Evolutionary conservation across 2,797 vertebrate species (phyloP).

Genomic region (Propithecus perrieri): DNA sequence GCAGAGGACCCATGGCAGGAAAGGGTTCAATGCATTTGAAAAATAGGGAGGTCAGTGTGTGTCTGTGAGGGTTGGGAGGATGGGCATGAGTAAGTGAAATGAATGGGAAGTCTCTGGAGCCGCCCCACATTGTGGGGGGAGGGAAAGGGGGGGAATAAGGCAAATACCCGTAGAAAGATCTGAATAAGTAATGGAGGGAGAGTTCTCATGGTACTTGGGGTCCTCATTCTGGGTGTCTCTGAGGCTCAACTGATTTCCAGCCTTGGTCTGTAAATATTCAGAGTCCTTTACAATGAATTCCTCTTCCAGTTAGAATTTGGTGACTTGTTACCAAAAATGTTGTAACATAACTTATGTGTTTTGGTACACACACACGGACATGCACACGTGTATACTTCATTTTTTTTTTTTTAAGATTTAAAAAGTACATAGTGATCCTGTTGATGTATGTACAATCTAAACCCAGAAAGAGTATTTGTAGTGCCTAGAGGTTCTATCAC

Average conservation of each 20-base stretch:
- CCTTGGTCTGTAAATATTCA: neutral
- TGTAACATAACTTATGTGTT: neutral
- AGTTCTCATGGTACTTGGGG: rapidly evolving
- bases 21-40: neutral
- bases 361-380: neutral
- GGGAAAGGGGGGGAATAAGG: rapidly evolving
- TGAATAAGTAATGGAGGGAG: neutral
- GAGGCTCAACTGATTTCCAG: neutral
- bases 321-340: neutral
- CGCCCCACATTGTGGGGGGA: neutral
- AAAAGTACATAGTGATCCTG: neutral
- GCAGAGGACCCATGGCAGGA: neutral
- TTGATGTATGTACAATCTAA: neutral
- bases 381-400: neutral
- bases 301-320: neutral
- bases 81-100: neutral
- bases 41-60: neutral
- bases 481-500: neutral
- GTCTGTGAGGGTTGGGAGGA: neutral
- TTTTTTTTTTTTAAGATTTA: neutral
- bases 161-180: neutral
- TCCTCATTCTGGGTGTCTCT: neutral
- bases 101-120: neutral
- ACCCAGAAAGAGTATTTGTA: neutral
- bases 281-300: neutral